Conservation (phyloP, 2,888 invertebrate species). For the Dolichopus griseipennis region DNA sequence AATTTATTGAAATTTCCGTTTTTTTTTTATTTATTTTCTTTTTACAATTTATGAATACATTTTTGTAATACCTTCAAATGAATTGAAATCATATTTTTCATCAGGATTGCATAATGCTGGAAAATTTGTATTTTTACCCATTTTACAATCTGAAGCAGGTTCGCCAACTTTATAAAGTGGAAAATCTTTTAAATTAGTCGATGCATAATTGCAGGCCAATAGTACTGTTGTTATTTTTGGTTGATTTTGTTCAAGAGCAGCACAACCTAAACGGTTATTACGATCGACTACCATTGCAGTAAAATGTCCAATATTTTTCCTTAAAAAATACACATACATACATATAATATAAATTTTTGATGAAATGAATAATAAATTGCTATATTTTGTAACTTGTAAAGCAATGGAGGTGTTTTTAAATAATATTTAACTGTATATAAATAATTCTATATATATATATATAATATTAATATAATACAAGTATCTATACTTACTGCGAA, state of each 20-base stretch:
- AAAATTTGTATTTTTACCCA: slow-evolving; percentile 14
- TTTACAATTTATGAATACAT: no score
- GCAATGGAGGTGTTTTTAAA: no score
- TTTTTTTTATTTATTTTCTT: no score
- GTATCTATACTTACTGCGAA: neutral
- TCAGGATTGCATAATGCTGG: slow-evolving; percentile 13
- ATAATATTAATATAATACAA: no score
- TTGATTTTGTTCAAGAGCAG: slow-evolving; percentile 11
- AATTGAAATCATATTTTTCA: slow-evolving; percentile 14
- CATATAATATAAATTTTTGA: no score
- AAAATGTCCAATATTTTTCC: slow-evolving; percentile 19
- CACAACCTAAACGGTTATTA: slow-evolving; percentile 19
- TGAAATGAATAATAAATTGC: no score
- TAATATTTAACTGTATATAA: no score
- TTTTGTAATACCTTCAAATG: neutral
- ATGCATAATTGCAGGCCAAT: slow-evolving; percentile 22
- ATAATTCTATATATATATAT: no score
- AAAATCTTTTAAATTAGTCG: slow-evolving; percentile 16
- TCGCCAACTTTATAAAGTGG: slow-evolving; percentile 19
- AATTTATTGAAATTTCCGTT: no score
- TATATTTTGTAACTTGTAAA: no score
- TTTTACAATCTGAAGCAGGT: slow-evolving; percentile 19
- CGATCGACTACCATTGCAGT: slow-evolving; percentile 19
- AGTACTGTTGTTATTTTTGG: slow-evolving; percentile 8
- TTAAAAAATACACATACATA: neutral